phyloP scores from a whole-genome alignment of 2,113 vertebrate species.

The Climacteris rufus region DNA sequence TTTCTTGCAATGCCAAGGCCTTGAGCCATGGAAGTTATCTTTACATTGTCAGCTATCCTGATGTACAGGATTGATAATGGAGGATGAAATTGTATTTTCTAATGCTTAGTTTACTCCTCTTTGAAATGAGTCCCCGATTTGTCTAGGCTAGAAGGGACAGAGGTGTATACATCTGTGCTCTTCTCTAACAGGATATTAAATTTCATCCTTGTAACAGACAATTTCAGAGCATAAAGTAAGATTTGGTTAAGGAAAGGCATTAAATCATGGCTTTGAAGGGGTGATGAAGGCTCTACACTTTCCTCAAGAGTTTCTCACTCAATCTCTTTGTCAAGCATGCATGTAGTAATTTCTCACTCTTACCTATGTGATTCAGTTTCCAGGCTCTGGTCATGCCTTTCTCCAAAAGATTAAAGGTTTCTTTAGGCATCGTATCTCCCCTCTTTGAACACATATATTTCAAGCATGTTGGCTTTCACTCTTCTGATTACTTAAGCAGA shows the following conservation, averaged over 20 bases:
- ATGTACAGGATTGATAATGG: background rate
- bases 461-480: background rate
- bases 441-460: background rate
- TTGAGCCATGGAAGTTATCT: background rate
- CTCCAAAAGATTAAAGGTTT: background rate
- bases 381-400: background rate
- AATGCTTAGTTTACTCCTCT: conserved; percentile 5
- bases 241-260: background rate
- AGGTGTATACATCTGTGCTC: background rate
- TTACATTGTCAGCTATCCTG: background rate
- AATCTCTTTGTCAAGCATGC: background rate
- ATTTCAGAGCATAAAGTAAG: background rate
- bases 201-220: background rate
- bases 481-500: background rate
- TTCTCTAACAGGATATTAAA: background rate
- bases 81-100: conserved; percentile 7
- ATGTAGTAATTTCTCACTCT: background rate
- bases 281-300: background rate
- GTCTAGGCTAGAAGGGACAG: background rate
- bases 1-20: background rate
- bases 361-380: background rate
- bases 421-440: background rate
- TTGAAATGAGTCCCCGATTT: conserved; percentile 1
- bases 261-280: background rate
- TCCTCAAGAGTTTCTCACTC: background rate